A percentile compares a stretch with the other conserved stretches of the same genome.
Evolutionary conservation across 2,888 invertebrate species (phyloP).

Genomic region (Labia minor): DNA sequence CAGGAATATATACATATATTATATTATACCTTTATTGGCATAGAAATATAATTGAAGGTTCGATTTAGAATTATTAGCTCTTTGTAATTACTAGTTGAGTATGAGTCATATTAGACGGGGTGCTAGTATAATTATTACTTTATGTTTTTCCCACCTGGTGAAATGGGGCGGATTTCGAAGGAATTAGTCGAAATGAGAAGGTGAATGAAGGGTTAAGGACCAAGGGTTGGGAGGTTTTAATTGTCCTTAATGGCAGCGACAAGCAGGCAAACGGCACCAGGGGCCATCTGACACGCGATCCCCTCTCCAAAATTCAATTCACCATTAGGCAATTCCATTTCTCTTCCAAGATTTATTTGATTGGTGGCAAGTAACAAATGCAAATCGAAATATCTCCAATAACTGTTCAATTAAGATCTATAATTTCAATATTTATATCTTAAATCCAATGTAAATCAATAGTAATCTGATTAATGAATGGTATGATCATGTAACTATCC

Average conservation of each 20-base stretch:
- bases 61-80: not conserved
- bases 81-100: conserved; percentile 1
- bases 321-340: too few species aligned
- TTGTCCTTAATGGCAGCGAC: not conserved
- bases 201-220: not conserved
- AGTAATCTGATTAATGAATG: too few species aligned
- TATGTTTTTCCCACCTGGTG: not conserved
- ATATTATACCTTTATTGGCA: not conserved
- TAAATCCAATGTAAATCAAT: too few species aligned
- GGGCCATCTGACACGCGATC: too few species aligned
- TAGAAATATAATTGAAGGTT: not conserved
- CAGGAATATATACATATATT: not conserved
- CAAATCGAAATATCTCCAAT: too few species aligned
- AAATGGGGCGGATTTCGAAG: not conserved
- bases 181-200: not conserved
- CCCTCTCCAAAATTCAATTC: too few species aligned
- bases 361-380: too few species aligned
- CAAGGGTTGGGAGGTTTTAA: not conserved
- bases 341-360: too few species aligned
- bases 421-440: too few species aligned
- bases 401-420: too few species aligned
- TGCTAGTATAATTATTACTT: not conserved
- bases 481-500: too few species aligned
- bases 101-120: not conserved
- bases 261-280: not conserved